Percentiles rank a stretch among this genome's conserved stretches.
These are phyloP conservation scores for Drosophila albomicans DNA, from an alignment of 1,140 invertebrate genomes.

Conservation along the genomic window DNA sequence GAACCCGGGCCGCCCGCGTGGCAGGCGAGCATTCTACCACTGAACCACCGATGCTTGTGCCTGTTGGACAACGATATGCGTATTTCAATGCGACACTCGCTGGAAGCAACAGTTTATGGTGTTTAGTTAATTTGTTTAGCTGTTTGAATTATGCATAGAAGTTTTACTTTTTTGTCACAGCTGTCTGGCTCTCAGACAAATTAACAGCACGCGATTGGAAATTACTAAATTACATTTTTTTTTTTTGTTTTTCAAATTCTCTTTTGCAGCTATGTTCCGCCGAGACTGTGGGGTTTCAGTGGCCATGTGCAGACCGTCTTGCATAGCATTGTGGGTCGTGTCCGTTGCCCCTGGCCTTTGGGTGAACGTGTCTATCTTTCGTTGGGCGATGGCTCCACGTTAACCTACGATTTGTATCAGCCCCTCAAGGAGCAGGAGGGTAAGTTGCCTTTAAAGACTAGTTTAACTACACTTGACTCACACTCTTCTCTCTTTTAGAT, in stretches of 20 bases:
- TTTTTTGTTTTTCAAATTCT: constrained; percentile 43
- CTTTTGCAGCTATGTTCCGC: constrained; percentile 92
- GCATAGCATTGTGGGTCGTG: constrained; percentile 94
- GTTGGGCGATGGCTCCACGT: constrained; percentile 92
- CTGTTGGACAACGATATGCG: not conserved
- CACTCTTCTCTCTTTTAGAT: constrained; percentile 86
- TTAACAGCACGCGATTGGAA: constrained; percentile 25
- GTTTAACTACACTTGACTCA: not conserved
- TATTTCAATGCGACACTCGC: constrained; percentile 6
- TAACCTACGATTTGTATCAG: constrained; percentile 97
- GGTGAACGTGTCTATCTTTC: constrained; percentile 91
- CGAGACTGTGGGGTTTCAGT: constrained; percentile 96
- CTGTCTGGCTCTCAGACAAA: constrained; percentile 23
- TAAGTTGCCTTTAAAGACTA: constrained; percentile 68
- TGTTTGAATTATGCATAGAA: constrained; percentile 15
- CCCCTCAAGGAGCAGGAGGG: constrained; percentile 89
- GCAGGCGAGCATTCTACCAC: constrained; percentile 58
- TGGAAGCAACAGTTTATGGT: constrained; percentile 31
- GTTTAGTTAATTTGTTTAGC: constrained; percentile 3
- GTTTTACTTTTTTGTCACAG: not conserved
- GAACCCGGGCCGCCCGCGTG: constrained; percentile 90
- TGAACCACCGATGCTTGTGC: constrained; percentile 52
- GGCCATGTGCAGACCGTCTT: constrained; percentile 96
- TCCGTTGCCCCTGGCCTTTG: constrained; percentile 92
- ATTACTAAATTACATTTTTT: constrained; percentile 1